phyloP scores from a whole-genome alignment of 1,140 invertebrate species.

The Aphelenchoides besseyi region DNA sequence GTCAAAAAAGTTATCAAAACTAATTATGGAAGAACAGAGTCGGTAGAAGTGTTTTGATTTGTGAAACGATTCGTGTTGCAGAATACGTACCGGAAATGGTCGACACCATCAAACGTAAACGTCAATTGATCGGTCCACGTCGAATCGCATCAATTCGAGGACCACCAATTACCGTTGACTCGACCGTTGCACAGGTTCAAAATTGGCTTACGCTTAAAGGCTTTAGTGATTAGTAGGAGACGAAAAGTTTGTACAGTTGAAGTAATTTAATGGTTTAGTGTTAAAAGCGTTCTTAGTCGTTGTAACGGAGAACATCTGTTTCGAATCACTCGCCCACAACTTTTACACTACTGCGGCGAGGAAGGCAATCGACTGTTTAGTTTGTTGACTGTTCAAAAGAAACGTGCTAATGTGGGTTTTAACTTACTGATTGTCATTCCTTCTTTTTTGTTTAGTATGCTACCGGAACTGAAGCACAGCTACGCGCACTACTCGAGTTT shows the following conservation, averaged over 20 bases:
- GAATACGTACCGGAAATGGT: constrained; percentile 35
- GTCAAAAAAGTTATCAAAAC: constrained; percentile 24
- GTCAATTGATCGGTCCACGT: constrained; percentile 20
- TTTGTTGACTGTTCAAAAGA: constrained; percentile 37
- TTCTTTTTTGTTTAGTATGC: constrained; percentile 24
- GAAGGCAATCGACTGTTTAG: constrained; percentile 39
- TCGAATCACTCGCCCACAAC: constrained; percentile 26
- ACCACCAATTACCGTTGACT: constrained; percentile 16
- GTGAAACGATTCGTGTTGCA: constrained; percentile 14
- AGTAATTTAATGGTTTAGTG: too few species aligned
- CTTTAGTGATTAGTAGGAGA: constrained; percentile 36
- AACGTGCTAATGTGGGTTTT: constrained; percentile 26
- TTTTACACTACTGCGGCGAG: constrained; percentile 35
- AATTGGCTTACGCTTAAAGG: constrained; percentile 29
- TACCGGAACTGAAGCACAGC: constrained; percentile 29
- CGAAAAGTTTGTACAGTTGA: too few species aligned
- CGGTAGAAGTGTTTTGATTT: neutral
- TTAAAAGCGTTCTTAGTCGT: constrained; percentile 32
- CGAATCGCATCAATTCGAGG: constrained; percentile 30
- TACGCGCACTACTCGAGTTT: constrained; percentile 30
- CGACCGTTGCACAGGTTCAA: constrained; percentile 26
- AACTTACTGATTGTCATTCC: neutral
- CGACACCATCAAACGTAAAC: constrained; percentile 28
- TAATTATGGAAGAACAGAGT: constrained; percentile 33
- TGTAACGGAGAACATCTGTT: constrained; percentile 30